Evolutionary conservation across 2,113 vertebrate species (phyloP), one percentile per base, ranked within the genome.

Genomic region (Verasper variegatus): DNA sequence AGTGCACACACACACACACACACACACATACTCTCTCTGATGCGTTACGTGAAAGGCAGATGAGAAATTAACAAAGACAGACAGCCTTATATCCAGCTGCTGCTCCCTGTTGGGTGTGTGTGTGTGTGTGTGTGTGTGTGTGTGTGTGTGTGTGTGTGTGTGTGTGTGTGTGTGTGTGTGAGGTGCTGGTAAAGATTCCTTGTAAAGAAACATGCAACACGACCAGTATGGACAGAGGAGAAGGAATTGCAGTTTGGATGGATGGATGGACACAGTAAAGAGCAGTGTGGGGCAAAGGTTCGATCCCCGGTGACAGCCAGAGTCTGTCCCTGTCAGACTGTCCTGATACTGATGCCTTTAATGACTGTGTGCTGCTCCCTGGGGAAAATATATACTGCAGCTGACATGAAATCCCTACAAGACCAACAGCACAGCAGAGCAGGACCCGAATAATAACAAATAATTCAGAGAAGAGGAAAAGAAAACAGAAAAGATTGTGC

Each of bases 41-140:
- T 68, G 81, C 54, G 0, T 71, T 82, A 74, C 42, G 6, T 74
- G 76, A 79, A 74, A 83, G 69, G 59, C 68, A 71, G 78, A 86
- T 79, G 64, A 86, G 70, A 89, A 91, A 89, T 85, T 86, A 91
- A 88, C 76, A 74, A 82, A 87, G 84, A 72, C 85, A 70, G 86
- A 70, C 72, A 74, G 81, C 76, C 73, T 82, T 60, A 42, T 71
- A 81, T 63, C 84, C 87, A 89, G 83, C 87, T 90, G 91, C 78
- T 83, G 71, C 82, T 81, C 60, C 59, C 59, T 78, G 24, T 79
- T 20, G 24, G 17, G 73, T 73, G 45, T 62, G 65, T 27, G 60
- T 65, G 68, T 47, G 72, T 82, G 54, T 49, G 45, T 9, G 45
- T 17, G 47, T 20, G 15, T 51, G 1, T 82, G 18, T 23, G 49